Conservation (phyloP, 2,888 invertebrate species). For the Gisinianus flammeolus region DNA sequence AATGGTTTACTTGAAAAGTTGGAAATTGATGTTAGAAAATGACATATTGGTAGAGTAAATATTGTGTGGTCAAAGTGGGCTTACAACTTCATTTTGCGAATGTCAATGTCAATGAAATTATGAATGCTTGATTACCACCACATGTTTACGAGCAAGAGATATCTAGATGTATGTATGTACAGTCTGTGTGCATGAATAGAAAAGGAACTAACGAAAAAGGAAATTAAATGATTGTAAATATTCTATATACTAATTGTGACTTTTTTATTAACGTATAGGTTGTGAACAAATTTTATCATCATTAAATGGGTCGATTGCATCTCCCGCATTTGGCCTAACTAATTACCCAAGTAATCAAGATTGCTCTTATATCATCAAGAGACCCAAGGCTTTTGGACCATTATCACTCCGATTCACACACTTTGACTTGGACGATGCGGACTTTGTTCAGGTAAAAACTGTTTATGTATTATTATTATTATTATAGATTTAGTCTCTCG, state of each 20-base stretch:
- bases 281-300: constrained; percentile 86
- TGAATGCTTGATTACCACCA: background rate
- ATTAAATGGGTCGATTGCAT: constrained; percentile 83
- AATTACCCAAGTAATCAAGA: constrained; percentile 92
- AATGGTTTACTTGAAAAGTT: too few species aligned
- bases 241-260: background rate
- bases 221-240: background rate
- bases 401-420: constrained; percentile 85
- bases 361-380: constrained; percentile 83
- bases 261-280: constrained; percentile 64
- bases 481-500: too few species aligned
- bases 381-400: constrained; percentile 82
- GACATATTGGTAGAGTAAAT: too few species aligned
- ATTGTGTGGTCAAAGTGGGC: too few species aligned
- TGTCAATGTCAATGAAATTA: background rate
- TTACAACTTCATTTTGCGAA: too few species aligned
- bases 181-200: too few species aligned
- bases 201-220: background rate
- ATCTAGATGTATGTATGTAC: background rate
- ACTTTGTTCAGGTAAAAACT: constrained; percentile 81
- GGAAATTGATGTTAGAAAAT: too few species aligned
- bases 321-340: constrained; percentile 84
- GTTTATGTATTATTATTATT: background rate
- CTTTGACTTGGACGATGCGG: constrained; percentile 86
- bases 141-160: too few species aligned